A percentile compares a stretch with the other conserved stretches of the same genome.
phyloP scores from a whole-genome alignment of 2,888 invertebrate species.

The Archips crataeganus region DNA sequence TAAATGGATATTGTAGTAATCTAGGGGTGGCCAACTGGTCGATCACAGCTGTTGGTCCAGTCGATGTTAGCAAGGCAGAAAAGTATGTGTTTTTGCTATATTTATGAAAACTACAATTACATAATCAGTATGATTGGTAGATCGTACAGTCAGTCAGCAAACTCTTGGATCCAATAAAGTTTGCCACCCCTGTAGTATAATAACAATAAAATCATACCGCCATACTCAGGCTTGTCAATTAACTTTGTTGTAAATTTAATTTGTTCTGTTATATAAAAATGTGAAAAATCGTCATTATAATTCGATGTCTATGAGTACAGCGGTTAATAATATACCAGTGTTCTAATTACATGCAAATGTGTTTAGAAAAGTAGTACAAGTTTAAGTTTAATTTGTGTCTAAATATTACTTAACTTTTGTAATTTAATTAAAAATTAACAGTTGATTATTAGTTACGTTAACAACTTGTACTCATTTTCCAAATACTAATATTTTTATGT shows the following conservation, averaged over 20 bases:
- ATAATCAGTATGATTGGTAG: too few species aligned
- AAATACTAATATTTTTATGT: background rate
- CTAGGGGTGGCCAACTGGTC: too few species aligned
- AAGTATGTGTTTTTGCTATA: too few species aligned
- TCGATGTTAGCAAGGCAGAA: too few species aligned
- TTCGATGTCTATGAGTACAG: background rate
- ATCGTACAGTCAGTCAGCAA: too few species aligned
- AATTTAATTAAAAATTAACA: background rate
- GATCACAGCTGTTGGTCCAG: too few species aligned
- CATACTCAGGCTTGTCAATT: background rate
- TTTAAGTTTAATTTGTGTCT: slow-evolving; percentile 2
- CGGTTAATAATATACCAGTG: background rate
- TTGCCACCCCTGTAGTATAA: too few species aligned
- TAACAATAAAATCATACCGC: too few species aligned
- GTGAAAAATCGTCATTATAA: too few species aligned
- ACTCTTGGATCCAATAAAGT: too few species aligned
- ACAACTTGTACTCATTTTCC: background rate
- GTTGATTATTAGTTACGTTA: background rate
- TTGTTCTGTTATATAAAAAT: background rate
- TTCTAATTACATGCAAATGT: background rate
- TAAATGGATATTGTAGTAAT: background rate
- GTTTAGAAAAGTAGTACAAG: slow-evolving; percentile 6
- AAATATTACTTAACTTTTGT: background rate
- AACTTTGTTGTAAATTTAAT: background rate
- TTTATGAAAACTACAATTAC: too few species aligned